phyloP scores from a whole-genome alignment of 2,797 vertebrate genomes.

The Phoebastria nigripes region DNA sequence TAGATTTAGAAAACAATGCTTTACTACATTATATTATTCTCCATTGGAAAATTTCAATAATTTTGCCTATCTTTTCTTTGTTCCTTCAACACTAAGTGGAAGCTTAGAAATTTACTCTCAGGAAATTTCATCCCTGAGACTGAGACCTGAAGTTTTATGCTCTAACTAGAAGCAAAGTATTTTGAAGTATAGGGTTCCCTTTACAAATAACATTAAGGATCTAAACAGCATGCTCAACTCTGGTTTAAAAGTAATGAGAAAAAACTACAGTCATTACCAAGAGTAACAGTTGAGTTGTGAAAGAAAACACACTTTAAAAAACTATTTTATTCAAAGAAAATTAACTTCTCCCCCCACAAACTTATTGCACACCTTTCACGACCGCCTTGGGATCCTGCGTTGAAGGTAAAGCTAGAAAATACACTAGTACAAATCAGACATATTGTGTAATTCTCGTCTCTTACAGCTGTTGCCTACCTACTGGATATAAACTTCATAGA shows the following conservation, averaged over 20 bases:
- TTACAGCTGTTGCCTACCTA: neutral
- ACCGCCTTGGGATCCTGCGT: neutral
- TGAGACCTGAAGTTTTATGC: neutral
- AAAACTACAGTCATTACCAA: neutral
- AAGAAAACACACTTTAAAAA: conserved; percentile 1
- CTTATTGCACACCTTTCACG: conserved; percentile 17
- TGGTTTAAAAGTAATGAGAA: neutral
- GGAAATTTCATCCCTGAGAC: neutral
- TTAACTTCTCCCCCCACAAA: neutral
- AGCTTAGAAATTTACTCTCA: neutral
- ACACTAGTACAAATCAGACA: neutral
- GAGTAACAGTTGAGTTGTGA: neutral
- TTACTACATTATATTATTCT: neutral
- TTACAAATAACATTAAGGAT: neutral
- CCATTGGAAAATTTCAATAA: neutral
- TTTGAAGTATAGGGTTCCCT: neutral
- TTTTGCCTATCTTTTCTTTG: neutral
- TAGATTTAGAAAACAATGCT: neutral
- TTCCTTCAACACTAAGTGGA: neutral
- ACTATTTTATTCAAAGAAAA: conserved; percentile 15
- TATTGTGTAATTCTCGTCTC: neutral
- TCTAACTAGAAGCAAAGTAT: neutral
- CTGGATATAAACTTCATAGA: neutral
- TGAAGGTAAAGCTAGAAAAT: conserved; percentile 3
- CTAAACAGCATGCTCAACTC: neutral